Conservation (phyloP, 2,797 vertebrate species). For the Acropternis orthonyx region DNA sequence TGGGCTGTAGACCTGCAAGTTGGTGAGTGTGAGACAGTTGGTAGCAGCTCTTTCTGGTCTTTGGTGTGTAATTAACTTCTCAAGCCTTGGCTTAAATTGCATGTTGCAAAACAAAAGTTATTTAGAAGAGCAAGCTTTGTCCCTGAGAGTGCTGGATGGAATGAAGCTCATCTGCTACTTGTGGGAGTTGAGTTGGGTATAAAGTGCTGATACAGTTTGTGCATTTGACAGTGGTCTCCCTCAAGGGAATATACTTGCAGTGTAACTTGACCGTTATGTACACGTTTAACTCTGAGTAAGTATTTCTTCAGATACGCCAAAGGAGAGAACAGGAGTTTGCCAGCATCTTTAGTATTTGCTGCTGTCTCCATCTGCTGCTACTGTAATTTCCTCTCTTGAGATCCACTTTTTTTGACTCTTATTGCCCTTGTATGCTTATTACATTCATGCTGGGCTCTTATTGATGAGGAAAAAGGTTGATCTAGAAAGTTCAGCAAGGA, state of each 20-base stretch:
- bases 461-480: not conserved
- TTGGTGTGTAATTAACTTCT: not conserved
- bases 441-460: not conserved
- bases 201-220: not conserved
- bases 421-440: not conserved
- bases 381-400: not conserved
- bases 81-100: not conserved
- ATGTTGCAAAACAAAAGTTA: not conserved
- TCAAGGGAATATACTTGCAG: not conserved
- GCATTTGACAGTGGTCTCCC: not conserved
- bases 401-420: constrained; percentile 3
- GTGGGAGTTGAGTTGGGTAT: not conserved
- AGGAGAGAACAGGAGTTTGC: not conserved
- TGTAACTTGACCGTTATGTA: not conserved
- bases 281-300: not conserved
- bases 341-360: not conserved
- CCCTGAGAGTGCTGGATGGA: not conserved
- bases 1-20: not conserved
- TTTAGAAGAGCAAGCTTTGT: not conserved
- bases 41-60: not conserved
- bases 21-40: not conserved
- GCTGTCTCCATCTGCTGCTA: constrained; percentile 15
- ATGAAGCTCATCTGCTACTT: not conserved
- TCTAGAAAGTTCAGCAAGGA: not conserved
- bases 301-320: not conserved